phyloP scores from a whole-genome alignment of 2,888 invertebrate genomes.

The Cephus rjabovi region DNA sequence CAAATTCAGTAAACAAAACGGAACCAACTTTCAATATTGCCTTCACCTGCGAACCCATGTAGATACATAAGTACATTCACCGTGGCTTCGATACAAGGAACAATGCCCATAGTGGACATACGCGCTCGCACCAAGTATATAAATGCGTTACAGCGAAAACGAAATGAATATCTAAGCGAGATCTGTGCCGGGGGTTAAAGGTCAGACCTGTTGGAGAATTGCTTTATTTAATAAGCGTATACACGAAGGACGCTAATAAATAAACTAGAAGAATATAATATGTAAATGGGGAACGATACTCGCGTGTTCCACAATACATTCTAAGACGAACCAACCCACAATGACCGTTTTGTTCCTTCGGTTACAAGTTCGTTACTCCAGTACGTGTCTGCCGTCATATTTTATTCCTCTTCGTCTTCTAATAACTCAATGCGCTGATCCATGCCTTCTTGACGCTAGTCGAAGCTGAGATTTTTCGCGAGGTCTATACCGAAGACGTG shows the following conservation, averaged over 20 bases:
- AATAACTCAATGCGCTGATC: neutral
- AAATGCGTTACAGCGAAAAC: conserved; percentile 34
- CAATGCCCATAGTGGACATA: conserved; percentile 28
- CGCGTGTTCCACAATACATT: conserved; percentile 5
- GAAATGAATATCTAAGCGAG: conserved; percentile 52
- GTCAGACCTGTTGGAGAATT: conserved; percentile 54
- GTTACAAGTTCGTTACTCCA: neutral
- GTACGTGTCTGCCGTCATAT: conserved; percentile 5
- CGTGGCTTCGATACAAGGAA: conserved; percentile 18
- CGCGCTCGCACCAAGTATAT: conserved; percentile 16
- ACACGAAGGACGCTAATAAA: conserved; percentile 52
- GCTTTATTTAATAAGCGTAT: conserved; percentile 60
- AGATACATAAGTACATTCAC: conserved; percentile 11
- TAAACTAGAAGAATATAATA: conserved; percentile 46
- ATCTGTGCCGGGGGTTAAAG: conserved; percentile 46
- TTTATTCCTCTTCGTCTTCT: neutral
- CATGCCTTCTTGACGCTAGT: neutral
- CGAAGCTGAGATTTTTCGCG: neutral
- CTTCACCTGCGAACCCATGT: conserved; percentile 47
- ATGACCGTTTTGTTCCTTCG: neutral
- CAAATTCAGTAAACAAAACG: conserved; percentile 52
- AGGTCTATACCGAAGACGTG: too few species aligned
- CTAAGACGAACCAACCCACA: neutral
- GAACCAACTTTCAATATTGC: conserved; percentile 55
- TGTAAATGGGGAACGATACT: conserved; percentile 5